Conservation (phyloP, 37 sponge, comb jelly and placozoan genomes). For the Ephydatia muelleri region DNA sequence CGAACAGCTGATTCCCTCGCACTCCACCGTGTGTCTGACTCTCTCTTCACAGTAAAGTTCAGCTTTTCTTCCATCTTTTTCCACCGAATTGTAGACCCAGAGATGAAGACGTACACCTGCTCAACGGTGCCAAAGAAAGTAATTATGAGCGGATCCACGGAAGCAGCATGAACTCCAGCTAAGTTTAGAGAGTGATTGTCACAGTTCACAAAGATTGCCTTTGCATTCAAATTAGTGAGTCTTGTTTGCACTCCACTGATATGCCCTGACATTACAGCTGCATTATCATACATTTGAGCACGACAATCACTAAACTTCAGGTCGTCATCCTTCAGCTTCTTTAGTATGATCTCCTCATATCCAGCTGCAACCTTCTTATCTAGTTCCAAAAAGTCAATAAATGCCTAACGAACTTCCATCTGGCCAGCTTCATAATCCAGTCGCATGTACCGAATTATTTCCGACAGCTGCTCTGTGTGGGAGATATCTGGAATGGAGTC, state of each 20-base stretch:
- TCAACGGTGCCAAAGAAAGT: not conserved
- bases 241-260: not conserved
- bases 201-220: constrained; percentile 1
- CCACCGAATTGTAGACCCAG: not conserved
- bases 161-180: not conserved
- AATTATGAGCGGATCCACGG: not conserved
- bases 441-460: not conserved
- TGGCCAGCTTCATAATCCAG: not conserved
- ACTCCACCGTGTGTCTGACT: not conserved
- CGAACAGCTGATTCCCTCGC: not conserved
- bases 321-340: constrained; percentile 1
- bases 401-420: not conserved
- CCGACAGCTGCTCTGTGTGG: not conserved
- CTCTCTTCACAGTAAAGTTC: not conserved
- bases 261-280: not conserved
- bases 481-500: not conserved
- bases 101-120: not conserved
- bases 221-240: not conserved
- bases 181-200: not conserved
- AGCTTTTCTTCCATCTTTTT: not conserved
- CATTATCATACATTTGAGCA: not conserved
- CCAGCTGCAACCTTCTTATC: not conserved
- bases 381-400: constrained; percentile 1
- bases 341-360: not conserved
- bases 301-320: not conserved